phyloP scores from a whole-genome alignment of 2,113 vertebrate genomes.

The Penelope pileata region DNA sequence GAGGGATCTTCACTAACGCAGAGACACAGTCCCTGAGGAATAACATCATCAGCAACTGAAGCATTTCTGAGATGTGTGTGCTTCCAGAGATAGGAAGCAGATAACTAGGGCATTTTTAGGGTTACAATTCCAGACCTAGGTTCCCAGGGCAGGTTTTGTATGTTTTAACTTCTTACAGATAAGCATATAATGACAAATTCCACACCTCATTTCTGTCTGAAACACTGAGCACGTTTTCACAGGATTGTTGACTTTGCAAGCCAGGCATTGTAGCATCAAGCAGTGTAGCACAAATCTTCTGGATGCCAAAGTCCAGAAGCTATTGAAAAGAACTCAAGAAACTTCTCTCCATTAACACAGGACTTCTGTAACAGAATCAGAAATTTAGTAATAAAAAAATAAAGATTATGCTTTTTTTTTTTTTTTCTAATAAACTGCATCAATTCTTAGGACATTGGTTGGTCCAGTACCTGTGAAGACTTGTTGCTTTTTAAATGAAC shows the following conservation, averaged over 20 bases:
- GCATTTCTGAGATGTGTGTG: background rate
- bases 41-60: background rate
- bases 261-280: background rate
- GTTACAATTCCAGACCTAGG: background rate
- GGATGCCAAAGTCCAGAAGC: background rate
- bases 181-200: background rate
- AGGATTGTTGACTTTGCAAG: background rate
- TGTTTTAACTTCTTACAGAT: background rate
- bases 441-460: background rate
- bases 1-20: background rate
- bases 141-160: background rate
- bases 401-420: background rate
- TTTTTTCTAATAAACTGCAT: background rate
- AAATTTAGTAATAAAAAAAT: background rate
- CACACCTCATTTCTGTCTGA: background rate
- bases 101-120: background rate
- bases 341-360: background rate
- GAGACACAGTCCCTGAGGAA: background rate
- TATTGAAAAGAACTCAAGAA: background rate
- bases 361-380: background rate
- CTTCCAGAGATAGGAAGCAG: background rate
- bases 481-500: background rate
- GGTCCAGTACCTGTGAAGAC: background rate
- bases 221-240: background rate
- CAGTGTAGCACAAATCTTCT: background rate